These are phyloP conservation scores for Zygaena filipendulae DNA, from an alignment of 2,888 invertebrate species.

Conservation along the genomic window DNA sequence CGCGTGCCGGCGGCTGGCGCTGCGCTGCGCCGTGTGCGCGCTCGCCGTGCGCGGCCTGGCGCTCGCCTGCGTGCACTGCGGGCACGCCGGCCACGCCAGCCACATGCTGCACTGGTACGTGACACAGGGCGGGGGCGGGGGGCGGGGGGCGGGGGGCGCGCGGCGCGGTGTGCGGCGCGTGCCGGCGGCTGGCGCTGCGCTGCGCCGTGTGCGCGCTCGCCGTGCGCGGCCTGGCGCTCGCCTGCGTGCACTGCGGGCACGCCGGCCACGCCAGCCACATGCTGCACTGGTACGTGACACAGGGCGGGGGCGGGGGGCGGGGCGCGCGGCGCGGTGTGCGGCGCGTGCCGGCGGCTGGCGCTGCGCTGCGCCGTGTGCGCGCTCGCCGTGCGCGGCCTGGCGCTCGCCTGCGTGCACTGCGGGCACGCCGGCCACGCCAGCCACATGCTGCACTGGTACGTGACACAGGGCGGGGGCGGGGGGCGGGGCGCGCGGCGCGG, in stretches of 20 bases:
- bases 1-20: conserved; percentile 77
- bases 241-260: conserved; percentile 92
- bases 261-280: conserved; percentile 91
- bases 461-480: conserved; percentile 71
- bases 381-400: conserved; percentile 84
- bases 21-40: conserved; percentile 87
- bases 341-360: conserved; percentile 76
- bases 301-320: conserved; percentile 69
- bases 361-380: conserved; percentile 88
- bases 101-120: conserved; percentile 85
- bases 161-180: conserved; percentile 78
- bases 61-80: conserved; percentile 89
- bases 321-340: conserved; percentile 80
- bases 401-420: conserved; percentile 88
- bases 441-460: conserved; percentile 87
- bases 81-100: conserved; percentile 91
- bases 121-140: conserved; percentile 69
- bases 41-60: conserved; percentile 86
- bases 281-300: conserved; percentile 75
- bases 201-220: conserved; percentile 89
- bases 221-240: conserved; percentile 85
- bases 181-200: conserved; percentile 79
- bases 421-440: conserved; percentile 93
- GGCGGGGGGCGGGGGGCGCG: conserved; percentile 73
- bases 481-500: conserved; percentile 67